These are phyloP conservation scores for Scaptomyza polygonia DNA, from an alignment of 2,888 invertebrate species.

Conservation along the genomic window DNA sequence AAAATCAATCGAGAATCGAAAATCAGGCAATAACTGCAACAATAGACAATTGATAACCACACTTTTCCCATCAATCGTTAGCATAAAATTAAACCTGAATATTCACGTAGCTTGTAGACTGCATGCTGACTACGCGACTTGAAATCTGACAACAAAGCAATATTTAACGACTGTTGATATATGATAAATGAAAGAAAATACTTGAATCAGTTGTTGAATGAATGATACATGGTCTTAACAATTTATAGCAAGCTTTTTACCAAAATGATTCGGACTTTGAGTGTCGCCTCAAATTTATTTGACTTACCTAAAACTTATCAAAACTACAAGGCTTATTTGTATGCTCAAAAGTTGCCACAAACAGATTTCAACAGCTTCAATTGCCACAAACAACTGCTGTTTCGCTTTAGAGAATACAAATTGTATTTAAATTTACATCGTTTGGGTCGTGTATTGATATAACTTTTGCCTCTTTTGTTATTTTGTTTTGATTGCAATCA, in stretches of 20 bases:
- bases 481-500: constrained; percentile 39
- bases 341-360: background rate
- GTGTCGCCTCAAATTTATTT: background rate
- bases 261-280: no score
- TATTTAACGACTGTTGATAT: background rate
- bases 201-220: no score
- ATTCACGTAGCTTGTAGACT: background rate
- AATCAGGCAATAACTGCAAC: constrained; percentile 28
- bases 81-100: background rate
- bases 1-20: constrained; percentile 53
- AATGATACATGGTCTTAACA: no score
- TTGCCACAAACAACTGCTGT: background rate
- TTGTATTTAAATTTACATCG: constrained; percentile 6
- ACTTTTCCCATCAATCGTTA: background rate
- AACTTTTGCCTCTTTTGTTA: constrained; percentile 9
- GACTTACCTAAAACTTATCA: background rate
- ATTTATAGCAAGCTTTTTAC: no score
- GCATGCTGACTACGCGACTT: background rate
- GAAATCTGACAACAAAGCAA: background rate
- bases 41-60: background rate
- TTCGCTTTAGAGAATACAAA: constrained; percentile 8
- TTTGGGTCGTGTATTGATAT: constrained; percentile 3
- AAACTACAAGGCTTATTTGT: background rate
- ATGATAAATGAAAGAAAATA: background rate
- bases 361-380: background rate